Conservation (phyloP, 2,797 vertebrate species). For the Notoglanidium macrostoma region DNA sequence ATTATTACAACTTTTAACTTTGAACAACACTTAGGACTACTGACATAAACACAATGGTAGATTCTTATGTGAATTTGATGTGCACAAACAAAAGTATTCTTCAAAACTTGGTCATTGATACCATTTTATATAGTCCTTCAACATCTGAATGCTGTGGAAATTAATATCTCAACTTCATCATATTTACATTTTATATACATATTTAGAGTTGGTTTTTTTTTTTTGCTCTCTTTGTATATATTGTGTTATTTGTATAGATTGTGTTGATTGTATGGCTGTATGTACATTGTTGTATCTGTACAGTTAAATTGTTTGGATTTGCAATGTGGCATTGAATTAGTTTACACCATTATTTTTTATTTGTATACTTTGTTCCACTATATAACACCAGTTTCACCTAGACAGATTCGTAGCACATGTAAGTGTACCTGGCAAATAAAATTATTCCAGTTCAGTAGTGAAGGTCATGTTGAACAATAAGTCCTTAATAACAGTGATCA, state of each 20-base stretch:
- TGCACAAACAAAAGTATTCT: not conserved
- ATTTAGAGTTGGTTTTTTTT: not conserved
- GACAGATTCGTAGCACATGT: not conserved
- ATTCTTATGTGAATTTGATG: not conserved
- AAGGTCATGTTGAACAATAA: not conserved
- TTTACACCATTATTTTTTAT: too few relatives aligned
- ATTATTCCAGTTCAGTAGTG: not conserved
- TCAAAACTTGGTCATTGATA: not conserved
- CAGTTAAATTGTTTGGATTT: not conserved
- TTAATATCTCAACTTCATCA: not conserved
- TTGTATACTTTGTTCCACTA: not conserved
- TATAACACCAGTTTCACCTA: not conserved
- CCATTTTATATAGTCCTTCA: not conserved
- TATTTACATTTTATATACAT: not conserved
- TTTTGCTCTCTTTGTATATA: not conserved
- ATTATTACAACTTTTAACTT: slow-evolving; percentile 1
- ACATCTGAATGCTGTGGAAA: not conserved
- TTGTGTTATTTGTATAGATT: not conserved
- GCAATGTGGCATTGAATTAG: too few relatives aligned
- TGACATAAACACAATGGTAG: not conserved
- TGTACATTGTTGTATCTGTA: not conserved
- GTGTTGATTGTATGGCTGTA: not conserved
- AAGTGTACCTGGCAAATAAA: not conserved
- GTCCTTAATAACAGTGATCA: not conserved
- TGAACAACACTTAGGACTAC: not conserved